Percentiles rank a stretch among this genome's conserved stretches.
Conservation (phyloP, 30 jellyfish, hydroid and myxozoan species). For the Cassiopea xamachana region DNA sequence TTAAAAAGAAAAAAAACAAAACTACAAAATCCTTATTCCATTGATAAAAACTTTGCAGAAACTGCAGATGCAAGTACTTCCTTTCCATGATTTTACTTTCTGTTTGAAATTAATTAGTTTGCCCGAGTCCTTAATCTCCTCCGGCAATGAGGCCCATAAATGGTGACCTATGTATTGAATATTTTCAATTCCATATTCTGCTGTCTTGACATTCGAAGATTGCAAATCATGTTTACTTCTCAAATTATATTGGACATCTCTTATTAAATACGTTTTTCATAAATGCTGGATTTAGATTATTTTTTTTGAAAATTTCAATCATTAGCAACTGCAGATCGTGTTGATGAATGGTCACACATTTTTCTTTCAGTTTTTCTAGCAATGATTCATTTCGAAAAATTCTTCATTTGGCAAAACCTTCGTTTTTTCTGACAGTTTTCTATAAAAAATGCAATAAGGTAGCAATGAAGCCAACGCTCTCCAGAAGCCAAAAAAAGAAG, state of each 20-base stretch:
- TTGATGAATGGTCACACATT: too few species aligned
- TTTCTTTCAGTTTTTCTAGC: too few species aligned
- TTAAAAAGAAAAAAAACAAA: slow-evolving; percentile 3
- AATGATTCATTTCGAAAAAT: background rate
- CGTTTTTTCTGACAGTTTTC: too few species aligned
- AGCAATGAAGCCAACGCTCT: too few species aligned
- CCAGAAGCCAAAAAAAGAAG: too few species aligned
- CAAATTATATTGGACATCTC: background rate
- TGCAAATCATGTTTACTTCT: slow-evolving; percentile 24
- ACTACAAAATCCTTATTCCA: too few species aligned
- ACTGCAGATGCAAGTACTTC: background rate
- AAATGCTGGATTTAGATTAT: background rate
- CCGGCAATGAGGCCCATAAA: slow-evolving; percentile 35
- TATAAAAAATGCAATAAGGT: too few species aligned
- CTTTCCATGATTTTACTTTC: slow-evolving; percentile 26
- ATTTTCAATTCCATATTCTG: slow-evolving; percentile 33
- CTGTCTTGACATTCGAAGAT: slow-evolving; percentile 20
- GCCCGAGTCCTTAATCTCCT: slow-evolving; percentile 30
- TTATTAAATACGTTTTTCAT: background rate
- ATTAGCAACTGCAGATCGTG: background rate
- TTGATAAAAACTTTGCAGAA: background rate
- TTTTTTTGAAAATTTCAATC: background rate
- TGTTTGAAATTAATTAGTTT: slow-evolving; percentile 5
- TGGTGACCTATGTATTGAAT: slow-evolving; percentile 37
- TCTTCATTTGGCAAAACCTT: too few species aligned